Base-by-base conservation (phyloP, 1,140 invertebrate genomes). In the Vollenhovia emeryi region DNA sequence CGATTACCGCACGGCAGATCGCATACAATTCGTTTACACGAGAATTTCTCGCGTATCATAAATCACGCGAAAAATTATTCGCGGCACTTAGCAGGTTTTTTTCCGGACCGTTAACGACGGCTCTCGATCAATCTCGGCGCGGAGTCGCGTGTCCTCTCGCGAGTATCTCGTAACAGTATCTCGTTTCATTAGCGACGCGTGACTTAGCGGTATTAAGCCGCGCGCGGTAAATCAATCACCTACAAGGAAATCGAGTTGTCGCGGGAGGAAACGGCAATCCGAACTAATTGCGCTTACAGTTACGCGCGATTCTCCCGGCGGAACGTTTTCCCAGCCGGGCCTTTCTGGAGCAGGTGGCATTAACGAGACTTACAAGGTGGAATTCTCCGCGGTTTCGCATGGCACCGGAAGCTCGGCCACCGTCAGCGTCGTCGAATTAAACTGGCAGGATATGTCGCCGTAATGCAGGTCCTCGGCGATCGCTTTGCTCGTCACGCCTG, bases 381-480 rank as follows among this genome's bases (percentile, higher is more conserved):
- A 96, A 89, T 95, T 95, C 90, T 96, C 96, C 52, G 96, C 96
- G 5, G 94, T 93, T 85, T 96, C 96, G 89, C 97, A 98, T 78
- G 96, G 93, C 7, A 96, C 93, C 4, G 96, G 96, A n/a, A 97
- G 93, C 33, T 97, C 95, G 68, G 92, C 94, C 87, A 95, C 71
- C 74, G 93, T 91, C 89, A 95, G 94, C 24, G 95, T 93, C 1
- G 96, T 96, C 3, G 95, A 95, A 92, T 98, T 98, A 36, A 97
- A 94, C 95, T 98, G 97, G 92, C 98, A 99, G 6, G 97, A 96
- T 91, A 97, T 97, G 94, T 99, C 98, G 5, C 98, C 98, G 91
- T 98, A 99, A 89, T 98, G 97, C 57, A 99, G 94, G 92, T 98
- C 97, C 43, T 96, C 96, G 5, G 98, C 97, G 27, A 97, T 97